Percentiles rank a stretch among this genome's conserved stretches.
phyloP scores from a whole-genome alignment of 2,113 vertebrate genomes.

The Heloderma charlesbogerti region DNA sequence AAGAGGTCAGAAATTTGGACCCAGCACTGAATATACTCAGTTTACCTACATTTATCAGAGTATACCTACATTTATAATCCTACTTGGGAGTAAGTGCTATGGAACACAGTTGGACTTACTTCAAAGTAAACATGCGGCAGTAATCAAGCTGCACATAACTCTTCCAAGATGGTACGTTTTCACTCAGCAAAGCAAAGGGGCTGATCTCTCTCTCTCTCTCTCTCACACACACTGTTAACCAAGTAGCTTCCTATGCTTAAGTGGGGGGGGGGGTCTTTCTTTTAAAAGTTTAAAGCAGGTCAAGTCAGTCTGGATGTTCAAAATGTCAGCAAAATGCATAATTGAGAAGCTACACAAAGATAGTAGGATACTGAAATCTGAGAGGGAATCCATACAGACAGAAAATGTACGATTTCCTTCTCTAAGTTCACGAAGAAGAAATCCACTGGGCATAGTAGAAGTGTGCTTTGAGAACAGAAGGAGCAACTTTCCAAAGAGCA shows the following conservation, averaged over 20 bases:
- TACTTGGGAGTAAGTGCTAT: not conserved
- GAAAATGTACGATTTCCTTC: not conserved
- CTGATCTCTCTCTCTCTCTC: not conserved
- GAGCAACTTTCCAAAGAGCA: not conserved
- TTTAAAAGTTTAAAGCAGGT: slow-evolving; percentile 17
- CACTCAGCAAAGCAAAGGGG: not conserved
- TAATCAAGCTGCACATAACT: not conserved
- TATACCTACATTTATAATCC: not conserved
- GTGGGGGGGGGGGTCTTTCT: not conserved
- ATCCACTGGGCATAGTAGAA: not conserved
- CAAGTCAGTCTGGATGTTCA: slow-evolving; percentile 6
- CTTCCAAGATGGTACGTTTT: not conserved
- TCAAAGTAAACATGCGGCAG: not conserved
- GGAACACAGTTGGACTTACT: not conserved
- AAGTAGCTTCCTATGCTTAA: not conserved
- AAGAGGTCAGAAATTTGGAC: slow-evolving; percentile 43
- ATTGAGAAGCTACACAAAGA: slow-evolving; percentile 9
- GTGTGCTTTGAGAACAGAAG: not conserved
- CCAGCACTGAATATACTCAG: not conserved
- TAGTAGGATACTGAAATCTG: slow-evolving; percentile 5
- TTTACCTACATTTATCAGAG: not conserved
- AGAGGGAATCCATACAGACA: not conserved
- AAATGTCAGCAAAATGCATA: slow-evolving; percentile 6
- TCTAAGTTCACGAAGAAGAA: not conserved
- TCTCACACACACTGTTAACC: not conserved